Base-by-base conservation (phyloP, 2,888 invertebrate genomes). In the Cacoxenus indagator region DNA sequence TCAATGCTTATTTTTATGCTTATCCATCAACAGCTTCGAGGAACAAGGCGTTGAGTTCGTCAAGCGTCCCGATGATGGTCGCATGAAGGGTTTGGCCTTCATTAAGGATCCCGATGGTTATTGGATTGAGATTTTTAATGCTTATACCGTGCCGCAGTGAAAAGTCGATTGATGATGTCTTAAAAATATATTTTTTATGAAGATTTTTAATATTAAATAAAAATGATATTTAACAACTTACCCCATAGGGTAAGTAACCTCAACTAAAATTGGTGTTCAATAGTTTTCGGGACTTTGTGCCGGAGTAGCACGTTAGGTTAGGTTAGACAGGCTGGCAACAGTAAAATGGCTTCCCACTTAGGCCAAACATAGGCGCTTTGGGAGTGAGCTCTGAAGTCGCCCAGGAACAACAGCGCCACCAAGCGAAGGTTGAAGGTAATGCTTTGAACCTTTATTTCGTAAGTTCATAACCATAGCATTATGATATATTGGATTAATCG, bases 51-150 rank as follows among this genome's bases (percentile, higher is more conserved):
- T 97, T 4, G 93, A 94, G 72, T 98, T 97, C 87, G 91, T 96
- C 1, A 98, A 98, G 86, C 93, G 92, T 75, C 97, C 96, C 0
- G 92, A 94, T 81, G 97, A 96, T 79, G 96, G 96, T 0, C 95
- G 94, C 86, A 97, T 97, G 96, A 96, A 95, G 87, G 96, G 96
- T 0, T 89, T 98, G 59, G 98, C 97, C 1, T 98, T 98, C 86
- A 96, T 98, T 70, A 94, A 96, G 79, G 98, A 98, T 87, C 98
- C 98, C 0, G 98, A 98, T 86, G 97, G 96, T 31, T 98, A 98
- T 85, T 97, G 97, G 97, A 97, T 98, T 82, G 97, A 98, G 87
- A 95, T 97, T 70, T 92, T 96, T 81, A 92, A 90, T 75, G 87
- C 91, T 67, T 76, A 85, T 74, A 77, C 78, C 55, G 83, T 87